Base-by-base conservation (phyloP, 2,113 vertebrate genomes). In the Pollimyrus isidori region DNA sequence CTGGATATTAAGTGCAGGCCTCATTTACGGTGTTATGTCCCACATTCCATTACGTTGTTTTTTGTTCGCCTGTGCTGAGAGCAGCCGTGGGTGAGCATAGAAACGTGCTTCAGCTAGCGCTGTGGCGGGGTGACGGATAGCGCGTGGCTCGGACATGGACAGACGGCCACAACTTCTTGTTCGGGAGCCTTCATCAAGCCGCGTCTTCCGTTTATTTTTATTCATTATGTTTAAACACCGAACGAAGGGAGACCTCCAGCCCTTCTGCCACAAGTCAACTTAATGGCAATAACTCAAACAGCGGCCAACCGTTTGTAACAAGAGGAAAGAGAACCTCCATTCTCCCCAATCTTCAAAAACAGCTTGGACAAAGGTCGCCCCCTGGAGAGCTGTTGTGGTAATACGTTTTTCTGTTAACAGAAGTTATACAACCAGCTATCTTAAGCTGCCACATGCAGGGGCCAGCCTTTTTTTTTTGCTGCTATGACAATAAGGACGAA, bases 11-110 rank as follows among this genome's bases (percentile, higher is more conserved):
- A 56, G 82, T 56, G 30, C 50, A 56, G 73, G 80, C 19, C 80
- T 89, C 80, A 89, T 89, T 85, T 52, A 48, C 62, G 48, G 89
- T 62, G 88, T 39, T 48, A 52, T 19, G 5, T 50, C 50, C 23
- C 65, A 76, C 87, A 88, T 88, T 88, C 45, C 65, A 88, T 39
- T 62, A 65, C 88, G 10, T 73, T 13, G 76, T 84, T 45, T 42
- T 89, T 26, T 69, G 35, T 11, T 15, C 26, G 49, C 48, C 23
- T n/a, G 30, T 19, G 15, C 45, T 26, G 19, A 56, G 26, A 56
- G 35, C 58, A 88, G 39, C 49, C 19, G 5, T 48, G 39, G 56
- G 42, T 88, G 58, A 69, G 58, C 87, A 23, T 21, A 88, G 58
- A 48, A 19, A 26, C 21, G 52, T 39, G 7, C 39, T 42, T 65